Conservation (phyloP, 2,797 vertebrate genomes). For the Trachops cirrhosus region DNA sequence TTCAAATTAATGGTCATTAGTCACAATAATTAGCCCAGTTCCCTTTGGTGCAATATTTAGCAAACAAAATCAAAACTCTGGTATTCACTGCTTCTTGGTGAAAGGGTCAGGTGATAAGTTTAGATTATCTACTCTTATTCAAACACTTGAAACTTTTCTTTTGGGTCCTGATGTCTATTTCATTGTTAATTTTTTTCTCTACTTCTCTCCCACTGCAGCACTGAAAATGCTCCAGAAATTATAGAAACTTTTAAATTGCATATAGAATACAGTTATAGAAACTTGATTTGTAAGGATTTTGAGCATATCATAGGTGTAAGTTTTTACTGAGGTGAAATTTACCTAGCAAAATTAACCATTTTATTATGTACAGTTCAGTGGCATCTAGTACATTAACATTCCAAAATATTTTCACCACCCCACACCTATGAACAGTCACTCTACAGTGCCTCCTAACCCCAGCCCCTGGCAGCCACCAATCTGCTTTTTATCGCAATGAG, state of each 20-base stretch:
- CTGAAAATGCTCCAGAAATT: background rate
- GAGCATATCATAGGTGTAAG: background rate
- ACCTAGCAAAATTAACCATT: background rate
- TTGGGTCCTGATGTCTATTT: background rate
- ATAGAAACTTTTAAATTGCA: background rate
- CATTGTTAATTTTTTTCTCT: background rate
- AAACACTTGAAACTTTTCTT: background rate
- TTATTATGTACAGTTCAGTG: background rate
- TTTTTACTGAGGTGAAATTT: background rate
- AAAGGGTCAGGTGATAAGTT: background rate
- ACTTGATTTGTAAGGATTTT: background rate
- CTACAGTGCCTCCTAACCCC: background rate
- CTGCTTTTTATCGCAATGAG: background rate
- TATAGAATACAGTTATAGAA: background rate
- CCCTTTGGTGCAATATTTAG: background rate
- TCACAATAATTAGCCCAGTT: background rate
- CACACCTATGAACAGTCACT: background rate
- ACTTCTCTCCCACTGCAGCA: background rate
- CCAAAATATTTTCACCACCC: background rate
- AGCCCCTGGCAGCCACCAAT: background rate
- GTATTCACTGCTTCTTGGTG: background rate
- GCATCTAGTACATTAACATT: background rate
- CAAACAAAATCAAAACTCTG: background rate
- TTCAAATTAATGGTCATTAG: background rate
- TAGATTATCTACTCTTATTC: background rate